Conservation (phyloP, 2,113 vertebrate genomes). For the Sardina pilchardus region DNA sequence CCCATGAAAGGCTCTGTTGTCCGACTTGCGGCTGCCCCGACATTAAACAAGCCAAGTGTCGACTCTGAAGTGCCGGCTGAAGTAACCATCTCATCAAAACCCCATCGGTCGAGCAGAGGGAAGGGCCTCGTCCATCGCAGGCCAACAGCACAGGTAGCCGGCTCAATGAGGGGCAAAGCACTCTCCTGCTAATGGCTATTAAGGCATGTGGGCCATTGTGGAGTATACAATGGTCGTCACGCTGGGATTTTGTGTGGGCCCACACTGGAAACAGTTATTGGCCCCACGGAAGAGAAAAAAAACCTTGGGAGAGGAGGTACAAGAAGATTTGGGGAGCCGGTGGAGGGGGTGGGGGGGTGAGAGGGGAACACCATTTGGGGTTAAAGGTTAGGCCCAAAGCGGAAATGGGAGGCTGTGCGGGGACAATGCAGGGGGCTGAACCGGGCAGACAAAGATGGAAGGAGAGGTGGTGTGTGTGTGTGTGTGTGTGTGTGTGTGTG, state of each 20-base stretch:
- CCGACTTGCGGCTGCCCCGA: not conserved
- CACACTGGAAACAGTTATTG: conserved; percentile 73
- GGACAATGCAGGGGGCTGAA: conserved; percentile 69
- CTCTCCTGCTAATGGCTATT: conserved; percentile 69
- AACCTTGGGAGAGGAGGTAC: conserved; percentile 64
- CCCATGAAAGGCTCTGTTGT: conserved; percentile 13
- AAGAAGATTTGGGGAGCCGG: conserved; percentile 69
- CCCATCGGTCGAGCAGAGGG: conserved; percentile 17
- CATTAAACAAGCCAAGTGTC: not conserved
- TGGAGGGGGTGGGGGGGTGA: not conserved
- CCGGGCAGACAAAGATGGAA: conserved; percentile 66
- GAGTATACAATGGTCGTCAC: conserved; percentile 66
- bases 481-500: not conserved
- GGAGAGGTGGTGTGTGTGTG: not conserved
- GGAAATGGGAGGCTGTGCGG: conserved; percentile 55
- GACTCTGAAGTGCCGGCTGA: conserved; percentile 22
- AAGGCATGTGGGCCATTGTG: conserved; percentile 68
- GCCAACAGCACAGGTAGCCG: conserved; percentile 44
- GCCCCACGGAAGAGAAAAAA: conserved; percentile 47
- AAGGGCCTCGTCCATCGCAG: not conserved
- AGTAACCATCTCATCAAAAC: conserved; percentile 2
- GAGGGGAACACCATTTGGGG: conserved; percentile 44
- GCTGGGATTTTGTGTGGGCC: conserved; percentile 71
- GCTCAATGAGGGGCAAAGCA: conserved; percentile 53
- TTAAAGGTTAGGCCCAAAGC: conserved; percentile 53